A percentile compares a stretch with the other conserved stretches of the same genome.
phyloP scores from a whole-genome alignment of 2,113 vertebrate genomes.

The Rhabdomys dilectus region DNA sequence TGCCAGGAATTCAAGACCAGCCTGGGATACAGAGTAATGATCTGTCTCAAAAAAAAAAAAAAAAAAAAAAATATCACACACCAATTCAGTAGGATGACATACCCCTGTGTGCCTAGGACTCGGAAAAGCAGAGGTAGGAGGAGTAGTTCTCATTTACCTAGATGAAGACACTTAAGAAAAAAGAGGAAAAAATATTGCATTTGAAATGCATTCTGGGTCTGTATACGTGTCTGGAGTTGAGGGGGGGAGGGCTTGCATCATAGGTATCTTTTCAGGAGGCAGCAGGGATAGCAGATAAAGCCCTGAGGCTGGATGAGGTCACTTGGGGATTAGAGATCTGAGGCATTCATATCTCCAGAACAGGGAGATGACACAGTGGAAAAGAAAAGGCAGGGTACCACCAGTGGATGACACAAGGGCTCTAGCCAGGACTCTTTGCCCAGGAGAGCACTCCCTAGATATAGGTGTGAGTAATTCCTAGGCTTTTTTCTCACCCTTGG shows the following conservation, averaged over 20 bases:
- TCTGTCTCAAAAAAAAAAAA: no score
- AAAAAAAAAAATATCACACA: no score
- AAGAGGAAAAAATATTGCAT: neutral
- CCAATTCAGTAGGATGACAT: no score
- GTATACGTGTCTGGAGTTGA: neutral
- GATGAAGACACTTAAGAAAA: neutral
- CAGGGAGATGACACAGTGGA: neutral
- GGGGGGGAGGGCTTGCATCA: neutral
- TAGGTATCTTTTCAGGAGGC: neutral
- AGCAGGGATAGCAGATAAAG: neutral
- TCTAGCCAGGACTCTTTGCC: neutral
- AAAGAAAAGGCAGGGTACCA: neutral
- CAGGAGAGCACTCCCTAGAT: neutral
- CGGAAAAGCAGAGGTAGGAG: no score
- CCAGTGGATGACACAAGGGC: neutral
- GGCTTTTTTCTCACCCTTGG: neutral
- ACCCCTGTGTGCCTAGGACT: no score
- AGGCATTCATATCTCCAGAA: neutral
- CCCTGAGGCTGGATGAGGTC: neutral
- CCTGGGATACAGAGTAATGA: neutral
- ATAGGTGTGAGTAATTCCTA: neutral
- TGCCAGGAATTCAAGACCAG: neutral
- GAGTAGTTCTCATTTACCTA: neutral
- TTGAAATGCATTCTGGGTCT: neutral
- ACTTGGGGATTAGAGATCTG: neutral